Percentiles rank a stretch among this genome's conserved stretches.
Conservation (phyloP, 37 sponge, comb jelly and placozoan genomes). For the Corticium candelabrum region DNA sequence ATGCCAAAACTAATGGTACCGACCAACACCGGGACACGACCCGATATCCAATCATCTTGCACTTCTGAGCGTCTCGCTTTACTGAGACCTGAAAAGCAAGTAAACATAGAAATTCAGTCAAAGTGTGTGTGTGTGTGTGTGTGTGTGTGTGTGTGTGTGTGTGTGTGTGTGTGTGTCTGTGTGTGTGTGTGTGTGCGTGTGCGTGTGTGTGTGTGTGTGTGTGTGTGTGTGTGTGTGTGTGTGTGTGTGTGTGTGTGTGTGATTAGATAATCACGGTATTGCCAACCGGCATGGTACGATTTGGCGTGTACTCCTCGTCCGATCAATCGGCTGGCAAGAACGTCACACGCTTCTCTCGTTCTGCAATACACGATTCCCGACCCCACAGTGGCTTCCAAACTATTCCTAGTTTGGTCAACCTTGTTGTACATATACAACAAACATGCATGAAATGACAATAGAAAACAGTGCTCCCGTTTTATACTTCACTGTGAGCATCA, state of each 20-base stretch:
- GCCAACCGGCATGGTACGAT: conserved; percentile 86
- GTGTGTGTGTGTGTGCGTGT: no score
- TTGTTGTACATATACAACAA: conserved; percentile 10
- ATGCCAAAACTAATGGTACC: conserved; percentile 96
- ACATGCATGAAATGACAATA: background rate
- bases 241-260: no score
- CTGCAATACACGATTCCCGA: conserved; percentile 90
- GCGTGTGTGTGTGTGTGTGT: no score
- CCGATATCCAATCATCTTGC: conserved; percentile 81
- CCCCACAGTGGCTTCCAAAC: no score
- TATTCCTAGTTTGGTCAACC: no score
- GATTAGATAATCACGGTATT: no score
- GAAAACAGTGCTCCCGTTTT: background rate
- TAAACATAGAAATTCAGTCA: background rate
- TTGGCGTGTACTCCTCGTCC: conserved; percentile 52
- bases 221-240: no score
- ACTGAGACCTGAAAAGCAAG: conserved; percentile 35
- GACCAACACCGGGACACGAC: conserved; percentile 68
- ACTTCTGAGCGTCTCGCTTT: conserved; percentile 22
- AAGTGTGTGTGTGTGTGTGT: no score
- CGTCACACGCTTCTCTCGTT: conserved; percentile 65
- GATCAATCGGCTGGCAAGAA: conserved; percentile 57
- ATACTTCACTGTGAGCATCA: background rate
- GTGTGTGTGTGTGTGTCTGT: no score
- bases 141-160: no score